Conservation (phyloP, 2,113 vertebrate genomes). For the Pleuronectes platessa region DNA sequence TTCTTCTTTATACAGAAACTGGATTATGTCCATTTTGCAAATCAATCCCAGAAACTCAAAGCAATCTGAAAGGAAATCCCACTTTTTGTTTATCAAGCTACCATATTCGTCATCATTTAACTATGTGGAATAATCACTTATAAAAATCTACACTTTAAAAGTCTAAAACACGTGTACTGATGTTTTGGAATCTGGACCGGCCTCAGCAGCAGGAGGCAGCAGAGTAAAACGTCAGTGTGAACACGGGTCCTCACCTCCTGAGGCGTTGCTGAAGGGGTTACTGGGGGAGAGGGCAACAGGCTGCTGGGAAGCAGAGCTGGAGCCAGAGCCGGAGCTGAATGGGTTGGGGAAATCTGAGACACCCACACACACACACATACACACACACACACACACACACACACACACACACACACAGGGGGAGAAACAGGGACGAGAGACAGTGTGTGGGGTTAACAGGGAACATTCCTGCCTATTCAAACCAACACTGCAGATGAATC, state of each 20-base stretch:
- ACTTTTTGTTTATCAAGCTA: too few species aligned
- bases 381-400: slow-evolving; percentile 49
- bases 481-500: slow-evolving; percentile 30
- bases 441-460: slow-evolving; percentile 47
- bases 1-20: too few species aligned
- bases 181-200: not conserved
- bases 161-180: not conserved
- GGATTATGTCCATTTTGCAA: too few species aligned
- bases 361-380: slow-evolving; percentile 37
- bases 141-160: too few species aligned
- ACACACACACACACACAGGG: slow-evolving; percentile 40
- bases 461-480: slow-evolving; percentile 63
- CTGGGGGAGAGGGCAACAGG: slow-evolving; percentile 83
- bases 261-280: slow-evolving; percentile 89
- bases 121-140: too few species aligned
- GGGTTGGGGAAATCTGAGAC: slow-evolving; percentile 88
- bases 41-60: too few species aligned
- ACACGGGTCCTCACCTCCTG: slow-evolving; percentile 80
- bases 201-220: not conserved
- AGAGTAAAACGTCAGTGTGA: not conserved
- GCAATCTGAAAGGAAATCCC: too few species aligned
- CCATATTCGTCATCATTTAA: too few species aligned
- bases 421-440: not conserved
- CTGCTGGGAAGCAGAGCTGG: slow-evolving; percentile 73
- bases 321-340: slow-evolving; percentile 79